Evolutionary conservation across 2,797 vertebrate genomes (phyloP).

Genomic region (Galagoides demidoff): DNA sequence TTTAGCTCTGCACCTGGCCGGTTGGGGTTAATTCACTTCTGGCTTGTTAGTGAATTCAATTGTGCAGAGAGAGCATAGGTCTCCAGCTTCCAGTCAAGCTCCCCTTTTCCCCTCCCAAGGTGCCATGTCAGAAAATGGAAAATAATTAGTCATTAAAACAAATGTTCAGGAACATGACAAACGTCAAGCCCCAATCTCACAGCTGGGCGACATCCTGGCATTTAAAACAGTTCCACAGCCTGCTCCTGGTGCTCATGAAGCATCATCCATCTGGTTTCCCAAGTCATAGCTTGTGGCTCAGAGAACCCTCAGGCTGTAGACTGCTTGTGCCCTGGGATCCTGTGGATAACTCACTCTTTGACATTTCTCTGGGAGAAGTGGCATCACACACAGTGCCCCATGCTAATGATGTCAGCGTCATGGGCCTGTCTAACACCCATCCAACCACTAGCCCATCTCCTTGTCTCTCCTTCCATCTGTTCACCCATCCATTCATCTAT

Average conservation of each 20-base stretch:
- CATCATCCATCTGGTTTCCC: background rate
- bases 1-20: slow-evolving; percentile 38
- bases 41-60: slow-evolving; percentile 62
- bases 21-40: slow-evolving; percentile 60
- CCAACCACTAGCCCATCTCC: no score
- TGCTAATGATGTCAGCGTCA: background rate
- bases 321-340: background rate
- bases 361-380: background rate
- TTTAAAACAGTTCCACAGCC: slow-evolving; percentile 20
- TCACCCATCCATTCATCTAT: background rate
- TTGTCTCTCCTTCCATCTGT: background rate
- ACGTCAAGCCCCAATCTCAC: slow-evolving; percentile 30
- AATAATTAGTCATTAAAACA: slow-evolving; percentile 78
- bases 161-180: slow-evolving; percentile 64
- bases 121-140: slow-evolving; percentile 66
- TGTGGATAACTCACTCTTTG: background rate
- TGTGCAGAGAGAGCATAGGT: background rate
- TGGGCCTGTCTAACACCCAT: background rate
- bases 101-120: slow-evolving; percentile 19
- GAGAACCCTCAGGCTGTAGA: background rate
- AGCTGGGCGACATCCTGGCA: slow-evolving; percentile 65
- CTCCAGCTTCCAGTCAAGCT: slow-evolving; percentile 57
- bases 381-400: background rate
- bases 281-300: background rate
- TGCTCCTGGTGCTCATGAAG: background rate